These are phyloP conservation scores for Agrilus biguttatus DNA, from an alignment of 2,888 invertebrate species.

Conservation along the genomic window DNA sequence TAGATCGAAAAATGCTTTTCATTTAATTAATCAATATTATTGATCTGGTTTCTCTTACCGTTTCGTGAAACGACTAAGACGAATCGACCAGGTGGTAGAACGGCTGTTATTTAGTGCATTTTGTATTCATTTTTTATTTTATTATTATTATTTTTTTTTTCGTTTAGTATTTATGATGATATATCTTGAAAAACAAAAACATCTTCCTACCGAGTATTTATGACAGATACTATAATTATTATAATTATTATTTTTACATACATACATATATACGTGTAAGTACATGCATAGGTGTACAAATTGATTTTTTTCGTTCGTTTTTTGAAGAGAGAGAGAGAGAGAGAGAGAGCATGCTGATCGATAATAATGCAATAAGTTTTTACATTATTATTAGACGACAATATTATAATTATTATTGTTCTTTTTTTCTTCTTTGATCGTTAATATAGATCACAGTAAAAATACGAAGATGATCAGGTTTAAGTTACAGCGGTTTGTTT, in stretches of 20 bases:
- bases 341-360: too few relatives aligned
- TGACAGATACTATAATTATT: conserved; percentile 5
- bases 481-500: too few relatives aligned
- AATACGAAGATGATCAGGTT: background rate
- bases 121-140: conserved; percentile 14
- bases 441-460: too few relatives aligned
- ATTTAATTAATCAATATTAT: conserved; percentile 8
- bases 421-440: conserved; percentile 2
- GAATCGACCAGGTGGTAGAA: conserved; percentile 20
- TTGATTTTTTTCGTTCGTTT: conserved; percentile 16
- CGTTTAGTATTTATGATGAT: conserved; percentile 6
- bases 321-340: conserved; percentile 7
- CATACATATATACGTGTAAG: too few relatives aligned
- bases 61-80: conserved; percentile 28
- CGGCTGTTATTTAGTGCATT: conserved; percentile 30
- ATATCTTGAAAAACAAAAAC: conserved; percentile 24
- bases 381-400: too few relatives aligned
- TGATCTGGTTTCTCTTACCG: conserved; percentile 25
- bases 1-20: conserved; percentile 21
- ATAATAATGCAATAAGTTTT: too few relatives aligned
- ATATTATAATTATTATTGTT: too few relatives aligned
- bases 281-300: conserved; percentile 18
- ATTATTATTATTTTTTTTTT: conserved; percentile 11
- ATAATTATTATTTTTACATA: too few relatives aligned
- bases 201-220: conserved; percentile 36